Evolutionary conservation across 2,797 vertebrate genomes (phyloP).

Genomic region (Euphonia xanthogaster): DNA sequence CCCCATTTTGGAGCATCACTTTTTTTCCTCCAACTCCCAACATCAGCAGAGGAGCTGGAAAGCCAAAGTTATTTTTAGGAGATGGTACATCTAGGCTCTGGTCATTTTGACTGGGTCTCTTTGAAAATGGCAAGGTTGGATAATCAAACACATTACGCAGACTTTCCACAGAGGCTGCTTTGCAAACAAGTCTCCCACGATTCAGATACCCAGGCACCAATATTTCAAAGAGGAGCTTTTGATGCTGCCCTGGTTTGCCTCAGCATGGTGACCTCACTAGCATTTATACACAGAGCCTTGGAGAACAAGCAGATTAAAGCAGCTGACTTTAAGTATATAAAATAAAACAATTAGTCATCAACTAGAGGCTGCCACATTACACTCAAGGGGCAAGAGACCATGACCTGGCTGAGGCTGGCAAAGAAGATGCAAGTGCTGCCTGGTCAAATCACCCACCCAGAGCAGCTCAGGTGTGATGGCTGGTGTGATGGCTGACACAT

Average conservation of each 20-base stretch:
- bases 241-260: conserved; percentile 16
- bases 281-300: background rate
- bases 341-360: conserved; percentile 25
- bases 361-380: background rate
- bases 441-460: background rate
- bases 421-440: background rate
- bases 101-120: conserved; percentile 36
- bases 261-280: conserved; percentile 20
- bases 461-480: background rate
- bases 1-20: background rate
- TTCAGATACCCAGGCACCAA: background rate
- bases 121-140: conserved; percentile 24
- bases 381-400: background rate
- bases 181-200: background rate
- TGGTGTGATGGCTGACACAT: background rate
- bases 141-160: background rate
- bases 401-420: background rate
- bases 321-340: background rate
- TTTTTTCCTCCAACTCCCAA: background rate
- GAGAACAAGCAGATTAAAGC: conserved; percentile 35
- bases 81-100: background rate
- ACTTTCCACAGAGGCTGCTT: conserved; percentile 22
- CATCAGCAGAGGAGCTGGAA: background rate
- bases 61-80: conserved; percentile 35
- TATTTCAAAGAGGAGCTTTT: background rate